phyloP scores from a whole-genome alignment of 2,888 invertebrate species.

The Muschampia plurimacula region DNA sequence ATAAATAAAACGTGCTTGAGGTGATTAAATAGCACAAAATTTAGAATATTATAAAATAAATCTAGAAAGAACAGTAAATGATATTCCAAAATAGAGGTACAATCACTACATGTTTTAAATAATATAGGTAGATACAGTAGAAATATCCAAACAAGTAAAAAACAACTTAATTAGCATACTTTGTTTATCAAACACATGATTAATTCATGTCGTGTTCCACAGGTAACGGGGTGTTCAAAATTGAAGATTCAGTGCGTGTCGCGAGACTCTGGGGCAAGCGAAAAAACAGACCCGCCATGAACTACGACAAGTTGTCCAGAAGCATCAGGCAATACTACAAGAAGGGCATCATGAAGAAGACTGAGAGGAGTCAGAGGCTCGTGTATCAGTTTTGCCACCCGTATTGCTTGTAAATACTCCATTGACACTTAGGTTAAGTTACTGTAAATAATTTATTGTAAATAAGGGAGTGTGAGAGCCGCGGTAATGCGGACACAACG shows the following conservation, averaged over 20 bases:
- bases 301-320: slow-evolving; percentile 99
- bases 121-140: neutral
- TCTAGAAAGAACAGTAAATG: neutral
- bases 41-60: neutral
- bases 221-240: slow-evolving; percentile 98
- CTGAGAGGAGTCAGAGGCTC: slow-evolving; percentile 98
- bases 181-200: slow-evolving; percentile 51
- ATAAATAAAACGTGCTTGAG: slow-evolving; percentile 23
- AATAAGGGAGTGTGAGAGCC: slow-evolving; percentile 63
- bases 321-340: slow-evolving; percentile 99
- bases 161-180: slow-evolving; percentile 41
- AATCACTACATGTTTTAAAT: neutral
- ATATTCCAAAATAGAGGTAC: neutral
- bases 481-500: slow-evolving; percentile 80
- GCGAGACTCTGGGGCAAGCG: slow-evolving; percentile 99
- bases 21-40: neutral
- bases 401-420: slow-evolving; percentile 90
- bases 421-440: slow-evolving; percentile 58
- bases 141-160: slow-evolving; percentile 6
- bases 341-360: slow-evolving; percentile 99
- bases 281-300: slow-evolving; percentile 99
- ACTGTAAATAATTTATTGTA: slow-evolving; percentile 68
- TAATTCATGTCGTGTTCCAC: slow-evolving; percentile 69
- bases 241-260: slow-evolving; percentile 98
- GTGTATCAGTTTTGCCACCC: slow-evolving; percentile 99